Evolutionary conservation across 2,888 invertebrate genomes (phyloP), one percentile per base, ranked within the genome.

Genomic region (Chrysodeixis includens): DNA sequence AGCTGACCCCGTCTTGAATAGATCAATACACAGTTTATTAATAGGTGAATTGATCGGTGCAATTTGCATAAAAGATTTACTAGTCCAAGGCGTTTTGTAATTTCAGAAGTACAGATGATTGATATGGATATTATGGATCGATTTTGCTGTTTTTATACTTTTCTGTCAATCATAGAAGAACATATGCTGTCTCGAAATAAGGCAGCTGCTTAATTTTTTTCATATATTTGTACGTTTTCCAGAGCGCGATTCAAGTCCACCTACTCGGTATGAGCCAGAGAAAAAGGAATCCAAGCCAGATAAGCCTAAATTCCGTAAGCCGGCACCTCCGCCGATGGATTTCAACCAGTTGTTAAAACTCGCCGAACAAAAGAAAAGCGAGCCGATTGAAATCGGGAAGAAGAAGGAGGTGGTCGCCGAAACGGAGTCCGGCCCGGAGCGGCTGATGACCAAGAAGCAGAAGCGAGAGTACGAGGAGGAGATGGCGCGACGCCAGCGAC

Each of bases 301-400:
- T 16, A 96, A 96, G 81, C 92, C 95, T 0, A 97, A 97, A 87
- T 87, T 93, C 20, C 96, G 96, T 6, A 96, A 95, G 74, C 95
- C 95, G 0, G 92, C 95, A 4, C 97, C 97, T 2, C 97, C 98
- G 0, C 97, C 97, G 0, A 96, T 98, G 88, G 97, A 98, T 88
- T 98, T 98, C 86, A 95, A 96, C 80, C 96, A 97, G 65, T 88
- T 99, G 22, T 88, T 99, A 3, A 97, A 98, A 90, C 92, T 98
- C 8, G 98, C 98, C 0, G 97, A 97, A 79, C 96, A 97, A 84
- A 98, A 98, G 86, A 98, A 98, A 76, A 96, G 96, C 87, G 97
- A 98, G 86, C 98, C 98, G 0, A 88, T 98, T 1, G 95, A 96
- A 30, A 83, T 86, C 8, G 87, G 71, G 7, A 79, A 87, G 8